phyloP scores from a whole-genome alignment of 2,888 invertebrate genomes.

The Apotomis capreana region DNA sequence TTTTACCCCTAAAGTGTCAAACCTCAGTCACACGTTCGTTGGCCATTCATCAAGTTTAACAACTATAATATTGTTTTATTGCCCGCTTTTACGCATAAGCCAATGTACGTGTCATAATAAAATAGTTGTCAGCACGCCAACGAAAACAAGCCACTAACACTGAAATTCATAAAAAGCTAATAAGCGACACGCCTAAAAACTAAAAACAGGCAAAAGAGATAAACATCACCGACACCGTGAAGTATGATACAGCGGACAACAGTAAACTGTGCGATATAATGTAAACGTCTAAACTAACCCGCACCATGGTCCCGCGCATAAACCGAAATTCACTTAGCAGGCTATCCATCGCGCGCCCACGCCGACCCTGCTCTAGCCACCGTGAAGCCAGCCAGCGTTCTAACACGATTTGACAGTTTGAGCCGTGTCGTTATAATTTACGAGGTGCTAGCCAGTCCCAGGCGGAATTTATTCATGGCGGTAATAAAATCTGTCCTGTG shows the following conservation, averaged over 20 bases:
- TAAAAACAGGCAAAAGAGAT: constrained; percentile 36
- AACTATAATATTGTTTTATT: too few relatives aligned
- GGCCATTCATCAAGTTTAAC: too few relatives aligned
- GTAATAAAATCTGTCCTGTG: constrained; percentile 78
- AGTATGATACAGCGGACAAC: constrained; percentile 40
- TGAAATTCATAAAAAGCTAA: constrained; percentile 14
- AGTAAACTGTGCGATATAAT: constrained; percentile 42
- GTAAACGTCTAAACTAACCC: constrained; percentile 41
- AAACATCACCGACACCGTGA: constrained; percentile 37
- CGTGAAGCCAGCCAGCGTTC: constrained; percentile 50
- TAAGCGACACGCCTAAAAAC: constrained; percentile 32
- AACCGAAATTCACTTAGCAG: constrained; percentile 48
- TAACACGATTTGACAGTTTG: constrained; percentile 64
- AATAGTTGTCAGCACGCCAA: neutral
- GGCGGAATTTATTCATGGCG: constrained; percentile 77
- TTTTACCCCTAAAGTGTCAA: too few relatives aligned
- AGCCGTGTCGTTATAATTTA: constrained; percentile 72
- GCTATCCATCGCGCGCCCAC: constrained; percentile 55
- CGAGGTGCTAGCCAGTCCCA: constrained; percentile 63
- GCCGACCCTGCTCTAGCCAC: constrained; percentile 48
- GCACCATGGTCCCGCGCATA: constrained; percentile 17
- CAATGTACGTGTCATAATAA: neutral
- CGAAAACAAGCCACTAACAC: constrained; percentile 5
- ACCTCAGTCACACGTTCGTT: too few relatives aligned
- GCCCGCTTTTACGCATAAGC: too few relatives aligned